These are phyloP conservation scores for Drosophila nr. medialis DNA, from an alignment of 2,888 invertebrate species.

Conservation along the genomic window DNA sequence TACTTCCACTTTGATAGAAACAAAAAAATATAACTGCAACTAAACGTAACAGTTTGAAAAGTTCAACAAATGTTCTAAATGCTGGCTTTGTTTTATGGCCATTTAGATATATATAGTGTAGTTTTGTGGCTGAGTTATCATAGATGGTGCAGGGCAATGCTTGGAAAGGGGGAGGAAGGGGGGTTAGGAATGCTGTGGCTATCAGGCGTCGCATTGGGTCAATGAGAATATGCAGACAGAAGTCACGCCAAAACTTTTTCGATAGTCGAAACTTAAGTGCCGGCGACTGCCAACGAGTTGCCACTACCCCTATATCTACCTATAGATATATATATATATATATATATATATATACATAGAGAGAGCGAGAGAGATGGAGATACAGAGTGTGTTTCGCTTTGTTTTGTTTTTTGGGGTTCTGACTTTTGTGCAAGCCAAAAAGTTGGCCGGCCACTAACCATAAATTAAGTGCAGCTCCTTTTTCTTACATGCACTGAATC, in stretches of 20 bases:
- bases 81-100: constrained; percentile 50
- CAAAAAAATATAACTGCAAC: constrained; percentile 32
- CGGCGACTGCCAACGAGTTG: constrained; percentile 56
- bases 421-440: constrained; percentile 61
- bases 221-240: constrained; percentile 57
- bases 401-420: constrained; percentile 35
- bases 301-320: constrained; percentile 51
- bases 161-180: background rate
- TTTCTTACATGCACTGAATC: constrained; percentile 53
- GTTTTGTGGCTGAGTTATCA: constrained; percentile 50
- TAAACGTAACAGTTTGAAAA: constrained; percentile 57
- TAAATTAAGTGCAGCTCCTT: constrained; percentile 63
- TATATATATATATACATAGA: background rate
- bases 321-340: constrained; percentile 16
- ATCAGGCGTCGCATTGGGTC: constrained; percentile 49
- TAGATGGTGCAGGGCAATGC: constrained; percentile 43
- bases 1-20: constrained; percentile 8
- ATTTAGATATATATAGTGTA: constrained; percentile 22
- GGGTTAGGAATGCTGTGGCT: constrained; percentile 1
- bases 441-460: constrained; percentile 46
- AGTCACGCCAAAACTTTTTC: constrained; percentile 65
- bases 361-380: background rate
- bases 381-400: background rate
- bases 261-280: constrained; percentile 66
- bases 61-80: constrained; percentile 35